Conservation (phyloP, 2,113 vertebrate genomes). For the Lucifuga dentata region DNA sequence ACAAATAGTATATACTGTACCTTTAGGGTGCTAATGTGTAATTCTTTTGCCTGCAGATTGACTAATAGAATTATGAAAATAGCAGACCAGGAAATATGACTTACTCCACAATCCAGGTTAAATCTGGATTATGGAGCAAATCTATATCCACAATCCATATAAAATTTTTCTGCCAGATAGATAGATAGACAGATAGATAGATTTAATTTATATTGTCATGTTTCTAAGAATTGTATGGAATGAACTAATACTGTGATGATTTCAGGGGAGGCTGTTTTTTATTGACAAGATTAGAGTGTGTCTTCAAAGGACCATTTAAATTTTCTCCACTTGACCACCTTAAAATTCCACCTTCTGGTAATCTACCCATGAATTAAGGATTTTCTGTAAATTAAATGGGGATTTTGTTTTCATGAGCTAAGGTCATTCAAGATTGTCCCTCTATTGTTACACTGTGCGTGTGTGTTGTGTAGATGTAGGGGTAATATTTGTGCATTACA, state of each 20-base stretch:
- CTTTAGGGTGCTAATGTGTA: not conserved
- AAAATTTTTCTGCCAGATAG: slow-evolving; percentile 6
- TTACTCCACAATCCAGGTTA: too few relatives aligned
- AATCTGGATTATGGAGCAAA: too few relatives aligned
- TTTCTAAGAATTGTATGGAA: slow-evolving; percentile 22
- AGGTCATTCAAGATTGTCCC: slow-evolving; percentile 22
- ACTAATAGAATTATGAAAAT: slow-evolving; percentile 5
- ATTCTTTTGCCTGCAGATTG: not conserved
- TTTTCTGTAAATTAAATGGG: slow-evolving; percentile 71
- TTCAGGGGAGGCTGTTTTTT: slow-evolving; percentile 37
- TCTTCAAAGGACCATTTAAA: slow-evolving; percentile 25
- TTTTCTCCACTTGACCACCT: slow-evolving; percentile 7
- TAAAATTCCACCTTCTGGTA: slow-evolving; percentile 16
- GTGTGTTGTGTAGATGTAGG: slow-evolving; percentile 38
- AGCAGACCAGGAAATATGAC: slow-evolving; percentile 16
- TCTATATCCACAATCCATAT: too few relatives aligned
- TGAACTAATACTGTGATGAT: slow-evolving; percentile 17
- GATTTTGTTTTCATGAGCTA: slow-evolving; percentile 69
- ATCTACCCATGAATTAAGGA: slow-evolving; percentile 50
- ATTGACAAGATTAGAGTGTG: slow-evolving; percentile 40
- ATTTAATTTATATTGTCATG: slow-evolving; percentile 14
- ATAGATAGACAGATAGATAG: too few relatives aligned
- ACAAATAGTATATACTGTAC: too few relatives aligned
- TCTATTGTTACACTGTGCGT: slow-evolving; percentile 6
- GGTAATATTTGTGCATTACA: slow-evolving; percentile 48